Evolutionary conservation across 2,113 vertebrate genomes (phyloP).

Genomic region (Labeo catla): DNA sequence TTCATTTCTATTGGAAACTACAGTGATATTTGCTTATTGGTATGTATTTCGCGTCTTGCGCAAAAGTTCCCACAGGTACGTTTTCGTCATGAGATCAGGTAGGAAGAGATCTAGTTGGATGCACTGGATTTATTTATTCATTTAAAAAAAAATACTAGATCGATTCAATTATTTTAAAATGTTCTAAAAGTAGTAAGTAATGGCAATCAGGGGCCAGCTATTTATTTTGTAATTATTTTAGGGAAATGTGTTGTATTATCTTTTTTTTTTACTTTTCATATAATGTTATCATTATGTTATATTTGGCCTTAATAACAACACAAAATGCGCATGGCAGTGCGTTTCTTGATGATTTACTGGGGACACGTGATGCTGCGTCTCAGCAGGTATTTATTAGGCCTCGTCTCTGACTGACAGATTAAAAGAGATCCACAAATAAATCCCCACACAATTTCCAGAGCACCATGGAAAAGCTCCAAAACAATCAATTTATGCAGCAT

Average conservation of each 20-base stretch:
- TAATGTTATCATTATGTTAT: background rate
- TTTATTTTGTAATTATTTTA: background rate
- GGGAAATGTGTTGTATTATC: background rate
- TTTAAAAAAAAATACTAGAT: background rate
- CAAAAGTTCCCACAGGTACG: too few relatives aligned
- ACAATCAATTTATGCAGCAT: conserved; percentile 53
- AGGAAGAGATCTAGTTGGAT: background rate
- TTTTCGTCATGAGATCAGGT: too few relatives aligned
- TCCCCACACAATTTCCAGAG: conserved; percentile 52
- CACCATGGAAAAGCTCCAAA: conserved; percentile 51
- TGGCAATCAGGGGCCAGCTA: background rate
- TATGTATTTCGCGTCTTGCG: too few relatives aligned
- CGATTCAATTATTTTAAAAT: background rate
- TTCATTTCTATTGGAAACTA: too few relatives aligned
- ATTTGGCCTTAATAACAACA: conserved; percentile 10
- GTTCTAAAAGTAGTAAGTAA: background rate
- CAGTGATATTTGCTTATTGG: too few relatives aligned
- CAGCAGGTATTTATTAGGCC: conserved; percentile 57
- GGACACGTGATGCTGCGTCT: conserved; percentile 45
- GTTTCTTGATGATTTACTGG: conserved; percentile 32
- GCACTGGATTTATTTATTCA: background rate
- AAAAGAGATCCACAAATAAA: conserved; percentile 58
- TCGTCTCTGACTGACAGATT: conserved; percentile 52
- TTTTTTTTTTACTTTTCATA: background rate
- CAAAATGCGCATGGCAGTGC: background rate